phyloP scores from a whole-genome alignment of 2,113 vertebrate species.

The Sebastes fasciatus region DNA sequence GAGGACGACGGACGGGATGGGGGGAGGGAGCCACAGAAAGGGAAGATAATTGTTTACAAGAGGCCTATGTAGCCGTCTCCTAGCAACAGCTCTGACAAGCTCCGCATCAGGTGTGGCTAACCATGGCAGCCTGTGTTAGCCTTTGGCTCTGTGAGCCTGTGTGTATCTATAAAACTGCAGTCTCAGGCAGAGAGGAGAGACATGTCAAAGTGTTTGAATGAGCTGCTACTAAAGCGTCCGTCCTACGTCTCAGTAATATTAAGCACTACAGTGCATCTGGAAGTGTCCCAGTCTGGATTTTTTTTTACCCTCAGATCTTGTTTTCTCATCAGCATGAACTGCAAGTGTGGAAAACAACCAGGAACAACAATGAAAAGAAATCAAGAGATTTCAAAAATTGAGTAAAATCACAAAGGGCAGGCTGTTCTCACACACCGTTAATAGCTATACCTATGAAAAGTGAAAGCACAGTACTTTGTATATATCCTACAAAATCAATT shows the following conservation, averaged over 20 bases:
- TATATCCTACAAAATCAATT: no score
- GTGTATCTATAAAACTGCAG: slow-evolving; percentile 17
- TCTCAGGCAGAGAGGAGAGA: not conserved
- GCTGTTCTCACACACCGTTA: no score
- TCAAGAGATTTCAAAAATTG: not conserved
- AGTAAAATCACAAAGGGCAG: no score
- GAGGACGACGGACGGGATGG: slow-evolving; percentile 39
- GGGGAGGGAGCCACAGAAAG: slow-evolving; percentile 66
- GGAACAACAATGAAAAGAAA: not conserved
- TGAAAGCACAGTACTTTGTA: no score
- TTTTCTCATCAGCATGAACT: slow-evolving; percentile 15
- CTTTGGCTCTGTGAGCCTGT: slow-evolving; percentile 46
- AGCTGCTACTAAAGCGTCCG: slow-evolving; percentile 1
- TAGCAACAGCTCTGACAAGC: slow-evolving; percentile 88
- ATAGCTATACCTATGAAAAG: no score
- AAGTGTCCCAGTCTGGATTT: slow-evolving; percentile 1
- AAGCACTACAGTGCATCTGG: not conserved
- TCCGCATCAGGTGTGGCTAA: slow-evolving; percentile 86
- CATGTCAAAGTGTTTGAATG: slow-evolving; percentile 18
- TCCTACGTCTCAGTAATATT: slow-evolving; percentile 5
- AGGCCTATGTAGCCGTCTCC: slow-evolving; percentile 87
- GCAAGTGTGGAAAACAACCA: not conserved
- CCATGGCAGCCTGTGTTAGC: slow-evolving; percentile 82
- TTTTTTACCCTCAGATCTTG: not conserved
- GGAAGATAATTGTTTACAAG: slow-evolving; percentile 89